phyloP scores from a whole-genome alignment of 2,797 vertebrate genomes.

The Notamacropus eugenii region DNA sequence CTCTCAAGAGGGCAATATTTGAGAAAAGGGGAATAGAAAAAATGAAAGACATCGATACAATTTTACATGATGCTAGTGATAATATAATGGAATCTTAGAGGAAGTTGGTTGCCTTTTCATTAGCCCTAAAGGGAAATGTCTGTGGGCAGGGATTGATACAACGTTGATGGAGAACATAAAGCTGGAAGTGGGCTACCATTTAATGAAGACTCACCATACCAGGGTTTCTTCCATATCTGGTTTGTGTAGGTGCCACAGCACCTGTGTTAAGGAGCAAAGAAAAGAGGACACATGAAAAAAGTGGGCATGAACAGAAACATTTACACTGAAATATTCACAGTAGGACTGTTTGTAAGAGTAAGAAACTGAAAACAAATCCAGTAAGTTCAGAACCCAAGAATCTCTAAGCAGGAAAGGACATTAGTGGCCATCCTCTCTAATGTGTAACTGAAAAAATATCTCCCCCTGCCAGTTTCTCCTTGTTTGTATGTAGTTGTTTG shows the following conservation, averaged over 20 bases:
- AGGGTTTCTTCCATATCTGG: rapidly evolving
- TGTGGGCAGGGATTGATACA: background rate
- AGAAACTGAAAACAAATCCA: background rate
- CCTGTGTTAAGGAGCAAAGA: constrained; percentile 10
- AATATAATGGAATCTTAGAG: background rate
- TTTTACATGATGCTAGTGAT: background rate
- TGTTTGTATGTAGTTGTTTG: background rate
- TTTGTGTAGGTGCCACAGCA: constrained; percentile 41
- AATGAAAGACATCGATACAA: background rate
- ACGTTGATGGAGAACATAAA: background rate
- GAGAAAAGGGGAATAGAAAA: background rate
- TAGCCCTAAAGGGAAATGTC: background rate
- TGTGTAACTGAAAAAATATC: background rate
- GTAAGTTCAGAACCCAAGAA: background rate
- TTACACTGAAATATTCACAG: background rate
- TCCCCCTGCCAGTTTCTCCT: background rate
- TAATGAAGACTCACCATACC: constrained; percentile 76
- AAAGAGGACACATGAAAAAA: background rate
- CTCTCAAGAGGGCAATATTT: background rate
- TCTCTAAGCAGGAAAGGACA: background rate
- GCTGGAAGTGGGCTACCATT: background rate
- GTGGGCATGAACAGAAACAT: background rate
- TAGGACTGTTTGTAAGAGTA: background rate
- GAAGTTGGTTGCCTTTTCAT: background rate
- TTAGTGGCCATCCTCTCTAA: background rate